Evolutionary conservation across 2,113 vertebrate genomes (phyloP).

Genomic region (Axis porcinus): DNA sequence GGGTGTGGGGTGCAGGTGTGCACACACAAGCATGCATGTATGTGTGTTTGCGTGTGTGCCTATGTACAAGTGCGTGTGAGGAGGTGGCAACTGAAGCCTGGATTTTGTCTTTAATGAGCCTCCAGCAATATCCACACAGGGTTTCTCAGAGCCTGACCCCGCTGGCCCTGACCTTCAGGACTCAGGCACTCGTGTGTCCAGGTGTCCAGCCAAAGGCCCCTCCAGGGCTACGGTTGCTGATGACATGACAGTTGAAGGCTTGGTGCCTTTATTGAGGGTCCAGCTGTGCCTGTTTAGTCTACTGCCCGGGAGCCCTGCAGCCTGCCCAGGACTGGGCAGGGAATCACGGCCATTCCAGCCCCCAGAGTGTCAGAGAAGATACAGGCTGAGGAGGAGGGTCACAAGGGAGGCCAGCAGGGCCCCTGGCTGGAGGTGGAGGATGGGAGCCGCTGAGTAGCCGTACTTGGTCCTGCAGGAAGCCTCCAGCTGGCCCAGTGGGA

Average conservation of each 20-base stretch:
- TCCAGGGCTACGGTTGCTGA: neutral
- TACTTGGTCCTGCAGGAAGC: slow-evolving; percentile 85
- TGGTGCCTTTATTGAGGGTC: slow-evolving; percentile 35
- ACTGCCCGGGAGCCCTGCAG: neutral
- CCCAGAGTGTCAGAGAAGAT: neutral
- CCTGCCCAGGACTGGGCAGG: neutral
- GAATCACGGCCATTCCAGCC: neutral
- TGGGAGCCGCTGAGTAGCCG: slow-evolving; percentile 64
- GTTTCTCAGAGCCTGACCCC: neutral
- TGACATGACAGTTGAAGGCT: neutral
- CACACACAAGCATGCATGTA: neutral
- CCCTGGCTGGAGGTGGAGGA: fast-evolving
- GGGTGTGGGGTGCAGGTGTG: neutral
- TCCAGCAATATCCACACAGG: fast-evolving
- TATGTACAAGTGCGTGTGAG: fast-evolving
- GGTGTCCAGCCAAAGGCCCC: neutral
- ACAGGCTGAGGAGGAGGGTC: neutral
- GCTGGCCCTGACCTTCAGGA: neutral
- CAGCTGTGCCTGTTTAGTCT: neutral
- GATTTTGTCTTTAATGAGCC: neutral
- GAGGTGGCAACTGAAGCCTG: neutral
- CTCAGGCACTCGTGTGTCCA: fast-evolving
- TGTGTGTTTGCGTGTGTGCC: neutral
- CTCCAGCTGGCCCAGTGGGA: slow-evolving; percentile 78
- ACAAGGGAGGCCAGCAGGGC: neutral